Percentiles rank a stretch among this genome's conserved stretches.
phyloP scores from a whole-genome alignment of 2,888 invertebrate species.

The Xanthorhoe designata region DNA sequence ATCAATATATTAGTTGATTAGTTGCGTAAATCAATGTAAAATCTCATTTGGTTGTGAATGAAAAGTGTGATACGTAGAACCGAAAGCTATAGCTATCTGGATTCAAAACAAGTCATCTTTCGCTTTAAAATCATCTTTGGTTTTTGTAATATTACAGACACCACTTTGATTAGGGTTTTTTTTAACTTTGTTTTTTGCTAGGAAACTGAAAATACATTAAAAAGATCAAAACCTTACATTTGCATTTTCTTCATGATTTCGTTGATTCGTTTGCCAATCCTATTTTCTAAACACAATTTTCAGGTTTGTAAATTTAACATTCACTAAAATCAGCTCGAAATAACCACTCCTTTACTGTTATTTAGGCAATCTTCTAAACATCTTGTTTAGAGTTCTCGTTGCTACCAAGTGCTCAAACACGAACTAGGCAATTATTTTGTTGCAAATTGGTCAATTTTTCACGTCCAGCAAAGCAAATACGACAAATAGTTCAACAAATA shows the following conservation, averaged over 20 bases:
- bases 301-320: no score
- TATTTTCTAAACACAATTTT: no score
- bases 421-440: constrained; percentile 14
- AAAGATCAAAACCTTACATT: no score
- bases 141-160: no score
- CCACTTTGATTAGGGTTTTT: no score
- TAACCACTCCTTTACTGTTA: not conserved
- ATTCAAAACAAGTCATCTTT: no score
- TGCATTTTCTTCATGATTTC: no score
- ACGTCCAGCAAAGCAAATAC: constrained; percentile 14
- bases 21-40: constrained; percentile 50
- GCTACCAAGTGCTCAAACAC: not conserved
- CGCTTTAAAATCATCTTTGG: no score
- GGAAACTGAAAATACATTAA: no score
- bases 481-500: constrained; percentile 36
- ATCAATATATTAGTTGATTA: constrained; percentile 52
- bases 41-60: constrained; percentile 42
- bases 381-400: not conserved
- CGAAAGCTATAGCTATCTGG: not conserved
- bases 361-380: not conserved
- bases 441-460: constrained; percentile 31
- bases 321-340: not conserved
- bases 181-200: no score
- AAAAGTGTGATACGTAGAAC: constrained; percentile 17
- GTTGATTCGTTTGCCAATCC: no score